phyloP scores from a whole-genome alignment of 2,888 invertebrate species.

The Caenorhabditis auriculariae region DNA sequence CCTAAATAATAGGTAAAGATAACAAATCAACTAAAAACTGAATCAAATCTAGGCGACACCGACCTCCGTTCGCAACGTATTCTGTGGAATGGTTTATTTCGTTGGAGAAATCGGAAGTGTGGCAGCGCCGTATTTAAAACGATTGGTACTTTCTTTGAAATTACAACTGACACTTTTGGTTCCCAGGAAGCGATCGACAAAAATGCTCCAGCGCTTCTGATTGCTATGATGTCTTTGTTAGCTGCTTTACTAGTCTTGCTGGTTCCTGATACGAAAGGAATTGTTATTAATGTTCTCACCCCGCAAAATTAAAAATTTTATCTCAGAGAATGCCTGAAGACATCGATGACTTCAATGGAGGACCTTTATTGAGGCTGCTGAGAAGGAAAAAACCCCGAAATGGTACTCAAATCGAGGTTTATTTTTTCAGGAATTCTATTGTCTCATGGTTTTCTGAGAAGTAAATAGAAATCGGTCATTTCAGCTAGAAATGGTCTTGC shows the following conservation, averaged over 20 bases:
- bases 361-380: conserved; percentile 24
- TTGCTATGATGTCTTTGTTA: conserved; percentile 44
- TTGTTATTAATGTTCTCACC: not conserved
- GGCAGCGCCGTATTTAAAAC: conserved; percentile 55
- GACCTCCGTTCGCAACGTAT: conserved; percentile 54
- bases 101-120: conserved; percentile 59
- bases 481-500: no score
- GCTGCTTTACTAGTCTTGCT: conserved; percentile 43
- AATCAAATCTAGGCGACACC: conserved; percentile 17
- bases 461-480: no score
- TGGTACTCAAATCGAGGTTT: no score
- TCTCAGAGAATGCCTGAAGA: conserved; percentile 41
- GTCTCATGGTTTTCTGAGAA: no score
- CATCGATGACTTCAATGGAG: conserved; percentile 47
- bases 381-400: not conserved
- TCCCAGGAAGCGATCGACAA: conserved; percentile 42
- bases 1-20: conserved; percentile 21
- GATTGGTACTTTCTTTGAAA: conserved; percentile 38
- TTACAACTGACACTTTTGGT: no score
- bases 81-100: conserved; percentile 50
- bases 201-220: conserved; percentile 45
- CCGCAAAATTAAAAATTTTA: not conserved
- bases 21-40: not conserved
- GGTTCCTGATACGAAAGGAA: conserved; percentile 54
- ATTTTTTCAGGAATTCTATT: no score